Conservation (phyloP, 1,140 invertebrate genomes). For the Anagrus nilaparvatae region DNA sequence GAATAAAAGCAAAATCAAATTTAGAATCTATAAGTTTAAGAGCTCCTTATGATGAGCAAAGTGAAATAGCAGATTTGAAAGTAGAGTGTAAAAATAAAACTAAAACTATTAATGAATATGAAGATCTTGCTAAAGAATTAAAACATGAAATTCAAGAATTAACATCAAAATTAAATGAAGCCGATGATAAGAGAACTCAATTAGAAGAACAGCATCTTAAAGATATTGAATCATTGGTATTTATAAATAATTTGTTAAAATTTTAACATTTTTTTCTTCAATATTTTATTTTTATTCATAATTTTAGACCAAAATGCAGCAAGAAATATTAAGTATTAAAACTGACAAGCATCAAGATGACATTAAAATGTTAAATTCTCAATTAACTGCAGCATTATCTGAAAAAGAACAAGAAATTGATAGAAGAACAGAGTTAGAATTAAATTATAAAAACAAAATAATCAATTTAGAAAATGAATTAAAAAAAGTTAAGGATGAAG, state of each 20-base stretch:
- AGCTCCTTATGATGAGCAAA: conserved; percentile 23
- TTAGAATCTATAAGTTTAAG: conserved; percentile 13
- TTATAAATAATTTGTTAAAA: background rate
- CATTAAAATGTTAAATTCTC: conserved; percentile 18
- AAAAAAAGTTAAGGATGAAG: conserved; percentile 6
- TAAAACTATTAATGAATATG: conserved; percentile 34
- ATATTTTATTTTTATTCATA: conserved; percentile 9
- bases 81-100: conserved; percentile 36
- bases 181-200: conserved; percentile 17
- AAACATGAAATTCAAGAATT: conserved; percentile 23
- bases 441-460: conserved; percentile 14
- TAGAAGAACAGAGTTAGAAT: conserved; percentile 2
- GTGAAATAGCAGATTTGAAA: conserved; percentile 36
- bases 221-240: conserved; percentile 33
- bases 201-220: conserved; percentile 24
- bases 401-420: conserved; percentile 23
- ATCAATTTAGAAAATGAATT: conserved; percentile 18
- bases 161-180: conserved; percentile 16
- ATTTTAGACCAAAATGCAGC: conserved; percentile 26
- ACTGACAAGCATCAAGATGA: conserved; percentile 25
- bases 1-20: conserved; percentile 19
- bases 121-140: conserved; percentile 32
- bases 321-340: conserved; percentile 22
- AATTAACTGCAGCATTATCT: conserved; percentile 21
- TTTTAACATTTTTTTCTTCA: conserved; percentile 6